Evolutionary conservation across 35 echinoderm and acorn worm genomes (phyloP), one percentile per base, ranked within the genome.

Genomic region (Ophiothrix spiculata): DNA sequence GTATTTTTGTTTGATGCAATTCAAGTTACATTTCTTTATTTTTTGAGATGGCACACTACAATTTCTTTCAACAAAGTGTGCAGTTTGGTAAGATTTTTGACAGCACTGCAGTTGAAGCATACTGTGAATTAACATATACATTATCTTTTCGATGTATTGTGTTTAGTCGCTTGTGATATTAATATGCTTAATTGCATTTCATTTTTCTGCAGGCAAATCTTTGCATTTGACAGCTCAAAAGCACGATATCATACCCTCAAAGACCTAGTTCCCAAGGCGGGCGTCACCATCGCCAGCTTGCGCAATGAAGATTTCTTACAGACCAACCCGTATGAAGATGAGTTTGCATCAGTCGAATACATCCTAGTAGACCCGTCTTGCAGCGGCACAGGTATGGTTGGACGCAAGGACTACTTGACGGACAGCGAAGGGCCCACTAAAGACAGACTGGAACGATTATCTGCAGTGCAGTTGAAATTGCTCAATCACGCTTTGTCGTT

Each of bases 341-440:
- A 83, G 33, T 91, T 84, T 81, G 1, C 74, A 4, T 39, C 77
- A 16, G 92, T 94, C 17, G 81, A 84, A 21, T 93, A 91, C 79
- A 94, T 94, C 56, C 87, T 99, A 12, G 86, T 94, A 0, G 96
- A 99, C 80, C 96, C 96, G 28, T 94, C 91, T 10, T 99, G 96
- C 74, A 91, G 88, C 39, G 96, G 96, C 16, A 92, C 96, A 0
- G 96, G 96, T 29, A 99, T 99, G 28, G 88, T 90, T 16, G 83
- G 38, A 29, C 82, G 96, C 25, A 85, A 89, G 56, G 86, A 99
- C 38, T 83, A 98, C 41, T 36, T 93, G 33, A 93, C 83, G 33
- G 84, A 84, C 0, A 56, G 87, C 0, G 42, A 82, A 13, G 39
- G 41, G 14, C 40, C 84, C 0, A 80, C 82, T 34, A 42, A 40